Percentiles rank a stretch among this genome's conserved stretches.
These are phyloP conservation scores for Mallotus villosus DNA, from an alignment of 2,797 vertebrate genomes.

Conservation along the genomic window DNA sequence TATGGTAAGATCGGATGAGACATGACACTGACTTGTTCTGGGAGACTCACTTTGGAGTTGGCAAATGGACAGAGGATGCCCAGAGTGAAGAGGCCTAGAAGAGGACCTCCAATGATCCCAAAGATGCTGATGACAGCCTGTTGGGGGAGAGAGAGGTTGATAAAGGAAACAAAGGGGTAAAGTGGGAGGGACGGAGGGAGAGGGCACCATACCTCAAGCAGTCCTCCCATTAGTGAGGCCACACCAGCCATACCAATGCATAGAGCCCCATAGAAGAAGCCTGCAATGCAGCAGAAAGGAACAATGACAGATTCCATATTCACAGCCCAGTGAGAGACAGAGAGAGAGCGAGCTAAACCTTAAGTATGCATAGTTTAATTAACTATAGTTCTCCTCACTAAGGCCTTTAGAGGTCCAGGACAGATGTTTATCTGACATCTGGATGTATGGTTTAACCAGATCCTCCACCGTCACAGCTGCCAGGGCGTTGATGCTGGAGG, in stretches of 20 bases:
- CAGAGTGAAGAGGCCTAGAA: constrained; percentile 75
- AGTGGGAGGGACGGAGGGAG: background rate
- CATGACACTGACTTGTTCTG: background rate
- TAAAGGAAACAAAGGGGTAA: background rate
- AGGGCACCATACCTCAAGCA: constrained; percentile 82
- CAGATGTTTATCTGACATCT: constrained; percentile 81
- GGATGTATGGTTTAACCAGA: constrained; percentile 78
- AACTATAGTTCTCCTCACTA: constrained; percentile 74
- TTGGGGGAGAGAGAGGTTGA: constrained; percentile 17
- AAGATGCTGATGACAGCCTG: constrained; percentile 74
- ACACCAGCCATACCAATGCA: constrained; percentile 91
- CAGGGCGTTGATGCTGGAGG: constrained; percentile 92
- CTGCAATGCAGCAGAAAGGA: constrained; percentile 58
- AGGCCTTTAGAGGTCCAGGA: constrained; percentile 85
- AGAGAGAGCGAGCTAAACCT: background rate
- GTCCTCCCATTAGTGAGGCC: constrained; percentile 85
- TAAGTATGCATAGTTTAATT: background rate
- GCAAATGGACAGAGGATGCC: constrained; percentile 75
- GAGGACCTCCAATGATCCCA: constrained; percentile 75
- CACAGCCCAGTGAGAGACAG: background rate
- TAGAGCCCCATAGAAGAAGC: constrained; percentile 81
- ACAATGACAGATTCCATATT: background rate
- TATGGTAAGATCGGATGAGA: background rate
- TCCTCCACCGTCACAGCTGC: constrained; percentile 91
- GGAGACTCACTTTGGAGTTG: constrained; percentile 73